Conservation (phyloP, 2,888 invertebrate genomes). For the Cantharis rufa region DNA sequence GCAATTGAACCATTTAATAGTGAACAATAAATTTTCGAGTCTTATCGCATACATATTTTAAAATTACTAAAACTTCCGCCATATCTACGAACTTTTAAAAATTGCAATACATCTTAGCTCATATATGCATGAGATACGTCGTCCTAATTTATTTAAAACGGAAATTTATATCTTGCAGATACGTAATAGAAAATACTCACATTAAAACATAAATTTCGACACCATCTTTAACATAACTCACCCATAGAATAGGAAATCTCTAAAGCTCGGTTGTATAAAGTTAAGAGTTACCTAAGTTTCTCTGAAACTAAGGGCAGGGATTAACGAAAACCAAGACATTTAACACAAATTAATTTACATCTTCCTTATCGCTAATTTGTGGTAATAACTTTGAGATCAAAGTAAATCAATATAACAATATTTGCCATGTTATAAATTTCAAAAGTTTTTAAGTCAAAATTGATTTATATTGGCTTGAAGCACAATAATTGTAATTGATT, state of each 20-base stretch:
- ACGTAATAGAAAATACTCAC: neutral
- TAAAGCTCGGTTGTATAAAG: neutral
- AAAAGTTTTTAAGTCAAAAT: neutral
- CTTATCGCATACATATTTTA: neutral
- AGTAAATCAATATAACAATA: neutral
- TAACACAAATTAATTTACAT: neutral
- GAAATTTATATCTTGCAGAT: neutral
- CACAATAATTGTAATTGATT: neutral
- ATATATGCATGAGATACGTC: neutral
- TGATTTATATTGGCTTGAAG: neutral
- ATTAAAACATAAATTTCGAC: neutral
- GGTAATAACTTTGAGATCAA: neutral
- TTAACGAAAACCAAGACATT: neutral
- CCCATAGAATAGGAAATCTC: neutral
- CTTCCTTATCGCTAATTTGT: neutral
- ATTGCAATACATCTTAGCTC: neutral
- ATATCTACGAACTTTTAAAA: neutral
- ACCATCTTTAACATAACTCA: neutral
- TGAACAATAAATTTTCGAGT: neutral
- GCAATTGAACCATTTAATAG: neutral
- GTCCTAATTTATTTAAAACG: neutral
- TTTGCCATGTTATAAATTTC: neutral
- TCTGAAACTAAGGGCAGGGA: neutral
- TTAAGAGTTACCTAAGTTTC: neutral
- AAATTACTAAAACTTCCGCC: neutral